phyloP scores from a whole-genome alignment of 1,140 invertebrate species.

The Dryas iulia region DNA sequence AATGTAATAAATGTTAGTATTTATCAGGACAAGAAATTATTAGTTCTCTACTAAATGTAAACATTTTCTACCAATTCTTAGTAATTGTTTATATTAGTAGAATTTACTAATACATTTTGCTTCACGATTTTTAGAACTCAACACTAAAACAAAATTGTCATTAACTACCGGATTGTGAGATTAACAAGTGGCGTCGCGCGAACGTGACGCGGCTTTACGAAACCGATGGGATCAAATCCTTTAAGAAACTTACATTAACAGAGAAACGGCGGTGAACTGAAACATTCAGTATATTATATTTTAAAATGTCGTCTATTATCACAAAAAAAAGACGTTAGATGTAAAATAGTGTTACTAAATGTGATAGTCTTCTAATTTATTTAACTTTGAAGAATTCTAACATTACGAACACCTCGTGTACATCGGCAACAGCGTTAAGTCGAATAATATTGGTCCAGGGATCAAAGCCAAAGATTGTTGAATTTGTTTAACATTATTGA shows the following conservation, averaged over 20 bases:
- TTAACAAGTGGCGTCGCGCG: conserved; percentile 49
- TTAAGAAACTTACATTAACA: conserved; percentile 80
- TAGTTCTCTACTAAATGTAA: not conserved
- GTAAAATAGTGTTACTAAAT: conserved; percentile 77
- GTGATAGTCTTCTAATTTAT: conserved; percentile 78
- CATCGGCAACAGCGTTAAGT: conserved; percentile 68
- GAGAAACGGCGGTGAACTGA: conserved; percentile 52
- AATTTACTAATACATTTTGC: not conserved
- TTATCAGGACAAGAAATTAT: not conserved
- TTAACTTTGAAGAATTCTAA: conserved; percentile 71
- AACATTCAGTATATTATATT: conserved; percentile 66
- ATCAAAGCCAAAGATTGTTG: conserved; percentile 85
- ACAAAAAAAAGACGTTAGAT: conserved; percentile 76
- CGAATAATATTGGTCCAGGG: conserved; percentile 80
- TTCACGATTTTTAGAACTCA: conserved; percentile 11
- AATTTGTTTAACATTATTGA: conserved; percentile 82
- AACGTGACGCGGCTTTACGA: conserved; percentile 64
- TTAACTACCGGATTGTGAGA: conserved; percentile 34
- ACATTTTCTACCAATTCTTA: not conserved
- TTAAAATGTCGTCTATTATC: conserved; percentile 63
- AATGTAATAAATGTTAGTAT: too few relatives aligned
- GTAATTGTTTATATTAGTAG: not conserved
- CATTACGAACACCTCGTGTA: conserved; percentile 60
- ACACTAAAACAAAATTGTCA: conserved; percentile 14
- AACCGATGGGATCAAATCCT: conserved; percentile 82